Conservation (phyloP, 2,888 invertebrate species). For the Cremastinae sp. region DNA sequence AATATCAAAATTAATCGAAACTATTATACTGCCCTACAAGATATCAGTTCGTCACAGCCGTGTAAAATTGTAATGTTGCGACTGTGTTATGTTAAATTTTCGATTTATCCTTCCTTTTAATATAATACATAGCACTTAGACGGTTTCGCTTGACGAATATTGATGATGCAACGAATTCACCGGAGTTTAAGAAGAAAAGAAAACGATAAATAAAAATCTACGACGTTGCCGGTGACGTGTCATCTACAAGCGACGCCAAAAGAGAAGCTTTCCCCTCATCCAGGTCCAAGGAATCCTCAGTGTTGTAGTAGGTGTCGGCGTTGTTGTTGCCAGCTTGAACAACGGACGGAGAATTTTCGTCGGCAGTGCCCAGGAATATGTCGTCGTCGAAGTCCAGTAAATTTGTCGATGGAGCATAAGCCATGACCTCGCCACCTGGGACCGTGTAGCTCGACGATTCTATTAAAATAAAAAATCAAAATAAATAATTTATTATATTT, state of each 20-base stretch:
- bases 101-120: slow-evolving; percentile 10
- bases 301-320: slow-evolving; percentile 59
- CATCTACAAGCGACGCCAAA: slow-evolving; percentile 69
- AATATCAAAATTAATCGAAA: slow-evolving; percentile 55
- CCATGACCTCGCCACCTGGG: slow-evolving; percentile 75
- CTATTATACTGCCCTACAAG: slow-evolving; percentile 54
- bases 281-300: slow-evolving; percentile 68
- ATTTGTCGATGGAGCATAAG: slow-evolving; percentile 73
- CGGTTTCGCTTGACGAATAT: slow-evolving; percentile 44
- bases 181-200: slow-evolving; percentile 13
- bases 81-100: slow-evolving; percentile 37
- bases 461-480: slow-evolving; percentile 47
- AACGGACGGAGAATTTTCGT: slow-evolving; percentile 64
- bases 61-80: slow-evolving; percentile 47
- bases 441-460: slow-evolving; percentile 42
- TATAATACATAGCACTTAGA: slow-evolving; percentile 49
- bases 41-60: slow-evolving; percentile 61
- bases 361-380: slow-evolving; percentile 70
- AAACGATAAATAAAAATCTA: slow-evolving; percentile 60
- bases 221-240: slow-evolving; percentile 62
- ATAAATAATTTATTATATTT: too few species aligned
- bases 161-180: slow-evolving; percentile 31
- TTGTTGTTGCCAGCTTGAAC: slow-evolving; percentile 56
- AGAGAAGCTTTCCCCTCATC: slow-evolving; percentile 72
- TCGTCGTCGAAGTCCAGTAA: slow-evolving; percentile 76